These are phyloP conservation scores for Clarias gariepinus DNA, from an alignment of 2,113 vertebrate species.

Conservation along the genomic window DNA sequence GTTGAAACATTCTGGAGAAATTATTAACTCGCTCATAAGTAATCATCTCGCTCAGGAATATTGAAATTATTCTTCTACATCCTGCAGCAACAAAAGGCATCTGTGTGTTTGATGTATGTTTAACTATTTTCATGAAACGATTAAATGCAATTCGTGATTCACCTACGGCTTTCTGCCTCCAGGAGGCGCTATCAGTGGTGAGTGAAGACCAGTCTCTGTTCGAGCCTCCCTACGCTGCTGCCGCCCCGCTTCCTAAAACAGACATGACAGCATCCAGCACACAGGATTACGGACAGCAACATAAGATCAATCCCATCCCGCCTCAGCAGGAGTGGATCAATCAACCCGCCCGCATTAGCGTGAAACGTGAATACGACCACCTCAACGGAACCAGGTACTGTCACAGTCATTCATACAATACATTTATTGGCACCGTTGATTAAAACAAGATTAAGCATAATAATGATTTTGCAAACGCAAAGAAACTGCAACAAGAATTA, in stretches of 20 bases:
- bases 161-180: slow-evolving; percentile 40
- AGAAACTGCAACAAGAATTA: background rate
- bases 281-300: slow-evolving; percentile 93
- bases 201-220: slow-evolving; percentile 99
- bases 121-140: background rate
- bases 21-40: background rate
- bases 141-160: background rate
- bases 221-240: slow-evolving; percentile 90
- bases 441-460: too few species aligned
- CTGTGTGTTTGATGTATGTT: background rate
- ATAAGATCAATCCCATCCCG: slow-evolving; percentile 95
- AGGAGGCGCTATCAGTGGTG: slow-evolving; percentile 99
- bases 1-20: background rate
- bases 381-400: slow-evolving; percentile 94
- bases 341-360: slow-evolving; percentile 87
- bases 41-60: background rate
- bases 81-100: background rate
- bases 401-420: background rate
- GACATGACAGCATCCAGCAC: slow-evolving; percentile 98
- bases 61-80: background rate
- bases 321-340: slow-evolving; percentile 98
- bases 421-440: background rate
- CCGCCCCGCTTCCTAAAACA: slow-evolving; percentile 91
- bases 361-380: slow-evolving; percentile 98
- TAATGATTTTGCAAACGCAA: background rate